These are phyloP conservation scores for Eleginops maclovinus DNA, from an alignment of 2,113 vertebrate genomes.

Conservation along the genomic window DNA sequence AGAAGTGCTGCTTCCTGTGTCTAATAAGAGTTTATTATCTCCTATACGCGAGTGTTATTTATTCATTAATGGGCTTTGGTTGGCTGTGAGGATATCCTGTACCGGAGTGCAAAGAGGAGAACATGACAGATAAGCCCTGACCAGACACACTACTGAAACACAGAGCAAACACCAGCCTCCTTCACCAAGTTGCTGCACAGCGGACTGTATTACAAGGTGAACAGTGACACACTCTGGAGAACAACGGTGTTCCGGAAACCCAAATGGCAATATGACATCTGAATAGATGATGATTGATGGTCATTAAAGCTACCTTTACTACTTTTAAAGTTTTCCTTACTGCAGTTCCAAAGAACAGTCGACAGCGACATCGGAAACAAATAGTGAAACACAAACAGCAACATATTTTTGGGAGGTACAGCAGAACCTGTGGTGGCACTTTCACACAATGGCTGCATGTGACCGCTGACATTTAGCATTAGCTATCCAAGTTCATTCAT, in stretches of 20 bases:
- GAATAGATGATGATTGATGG: not conserved
- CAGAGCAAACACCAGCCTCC: constrained; percentile 1
- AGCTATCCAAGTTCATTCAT: not conserved
- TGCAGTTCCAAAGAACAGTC: not conserved
- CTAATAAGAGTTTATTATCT: constrained; percentile 64
- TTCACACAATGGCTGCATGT: not conserved
- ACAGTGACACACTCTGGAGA: constrained; percentile 74
- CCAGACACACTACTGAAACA: constrained; percentile 41
- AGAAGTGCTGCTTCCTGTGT: constrained; percentile 54
- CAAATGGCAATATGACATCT: not conserved
- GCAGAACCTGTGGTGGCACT: too few relatives aligned
- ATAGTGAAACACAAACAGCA: too few relatives aligned
- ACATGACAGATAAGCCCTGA: constrained; percentile 42
- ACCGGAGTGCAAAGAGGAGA: constrained; percentile 27
- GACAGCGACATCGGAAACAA: not conserved
- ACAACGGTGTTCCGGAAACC: not conserved
- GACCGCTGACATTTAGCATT: not conserved
- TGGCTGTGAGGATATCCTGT: constrained; percentile 61
- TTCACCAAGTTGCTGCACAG: not conserved
- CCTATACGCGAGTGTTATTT: constrained; percentile 46
- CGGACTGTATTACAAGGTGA: constrained; percentile 27
- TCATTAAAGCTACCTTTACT: not conserved
- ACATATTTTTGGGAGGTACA: too few relatives aligned
- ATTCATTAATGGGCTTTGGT: constrained; percentile 55
- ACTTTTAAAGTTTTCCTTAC: not conserved